Evolutionary conservation across 2,113 vertebrate species (phyloP).

Genomic region (Aspiorhynchus laticeps): DNA sequence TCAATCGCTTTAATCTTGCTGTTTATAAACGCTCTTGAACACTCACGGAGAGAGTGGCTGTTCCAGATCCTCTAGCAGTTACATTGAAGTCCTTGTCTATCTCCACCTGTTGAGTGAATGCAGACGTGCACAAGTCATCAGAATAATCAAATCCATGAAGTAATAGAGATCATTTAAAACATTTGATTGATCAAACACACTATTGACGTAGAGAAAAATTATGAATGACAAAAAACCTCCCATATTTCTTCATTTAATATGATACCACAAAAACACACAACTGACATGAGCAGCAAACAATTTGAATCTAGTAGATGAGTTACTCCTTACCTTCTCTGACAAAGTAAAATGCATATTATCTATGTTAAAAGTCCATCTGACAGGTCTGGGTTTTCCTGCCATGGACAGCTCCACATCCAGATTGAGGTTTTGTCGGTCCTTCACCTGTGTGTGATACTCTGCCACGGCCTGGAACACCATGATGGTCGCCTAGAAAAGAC

Average conservation of each 20-base stretch:
- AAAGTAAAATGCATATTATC: neutral
- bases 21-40: neutral
- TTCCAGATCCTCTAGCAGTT: conserved; percentile 75
- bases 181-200: no score
- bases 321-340: neutral
- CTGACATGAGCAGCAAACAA: neutral
- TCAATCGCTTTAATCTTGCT: neutral
- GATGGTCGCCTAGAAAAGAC: conserved; percentile 81
- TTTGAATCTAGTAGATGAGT: neutral
- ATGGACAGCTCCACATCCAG: conserved; percentile 80
- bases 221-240: neutral
- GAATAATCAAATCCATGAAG: neutral
- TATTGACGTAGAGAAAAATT: no score
- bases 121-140: neutral
- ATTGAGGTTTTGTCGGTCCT: conserved; percentile 64
- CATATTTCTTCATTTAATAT: no score
- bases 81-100: conserved; percentile 76
- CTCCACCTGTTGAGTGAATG: conserved; percentile 56
- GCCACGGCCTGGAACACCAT: conserved; percentile 89
- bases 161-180: neutral
- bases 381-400: conserved; percentile 64
- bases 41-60: conserved; percentile 77
- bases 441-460: conserved; percentile 71
- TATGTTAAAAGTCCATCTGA: neutral
- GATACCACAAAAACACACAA: neutral